Conservation (phyloP, 2,888 invertebrate genomes). For the Epsilonema sp. region DNA sequence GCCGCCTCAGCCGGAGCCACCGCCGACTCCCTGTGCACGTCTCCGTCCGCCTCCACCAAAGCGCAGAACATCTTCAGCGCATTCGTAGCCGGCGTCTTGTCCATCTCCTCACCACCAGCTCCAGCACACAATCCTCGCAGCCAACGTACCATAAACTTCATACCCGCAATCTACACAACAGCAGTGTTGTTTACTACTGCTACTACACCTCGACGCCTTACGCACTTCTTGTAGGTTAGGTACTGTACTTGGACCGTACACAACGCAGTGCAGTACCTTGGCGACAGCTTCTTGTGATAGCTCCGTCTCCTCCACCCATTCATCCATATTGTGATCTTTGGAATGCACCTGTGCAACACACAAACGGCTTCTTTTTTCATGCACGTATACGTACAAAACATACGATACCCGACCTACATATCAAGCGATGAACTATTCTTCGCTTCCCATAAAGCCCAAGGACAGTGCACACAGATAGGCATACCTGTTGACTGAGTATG, state of each 20-base stretch:
- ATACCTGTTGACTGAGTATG: too few relatives aligned
- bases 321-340: too few relatives aligned
- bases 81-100: constrained; percentile 24
- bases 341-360: too few relatives aligned
- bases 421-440: too few relatives aligned
- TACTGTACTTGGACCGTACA: too few relatives aligned
- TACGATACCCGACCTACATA: too few relatives aligned
- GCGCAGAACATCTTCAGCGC: constrained; percentile 84
- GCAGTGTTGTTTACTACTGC: not conserved
- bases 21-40: constrained; percentile 46
- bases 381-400: too few relatives aligned
- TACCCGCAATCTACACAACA: constrained; percentile 45
- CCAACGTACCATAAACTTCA: constrained; percentile 92
- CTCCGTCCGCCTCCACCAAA: constrained; percentile 76
- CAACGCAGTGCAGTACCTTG: too few relatives aligned
- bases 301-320: constrained; percentile 45
- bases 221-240: too few relatives aligned
- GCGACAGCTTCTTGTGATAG: constrained; percentile 61
- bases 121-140: constrained; percentile 82
- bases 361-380: too few relatives aligned
- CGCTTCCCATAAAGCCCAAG: too few relatives aligned
- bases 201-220: not conserved
- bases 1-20: constrained; percentile 93
- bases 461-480: too few relatives aligned
- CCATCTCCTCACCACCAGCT: constrained; percentile 43